Conservation (phyloP, 2,888 invertebrate genomes). For the Cantharis nigra region DNA sequence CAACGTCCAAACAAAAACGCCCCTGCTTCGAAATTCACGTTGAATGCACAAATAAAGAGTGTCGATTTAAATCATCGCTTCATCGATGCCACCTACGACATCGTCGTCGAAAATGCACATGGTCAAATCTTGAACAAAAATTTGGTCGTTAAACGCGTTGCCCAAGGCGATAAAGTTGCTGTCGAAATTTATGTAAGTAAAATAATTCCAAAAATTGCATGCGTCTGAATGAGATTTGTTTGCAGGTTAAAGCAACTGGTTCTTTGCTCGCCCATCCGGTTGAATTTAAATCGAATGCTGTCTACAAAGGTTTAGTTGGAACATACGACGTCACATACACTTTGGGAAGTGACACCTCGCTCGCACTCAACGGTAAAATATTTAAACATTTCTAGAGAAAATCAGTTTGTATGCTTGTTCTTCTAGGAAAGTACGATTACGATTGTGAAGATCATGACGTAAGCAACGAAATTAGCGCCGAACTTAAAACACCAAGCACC, state of each 20-base stretch:
- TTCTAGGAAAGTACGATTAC: conserved; percentile 53
- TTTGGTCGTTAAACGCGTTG: conserved; percentile 51
- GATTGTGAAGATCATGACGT: conserved; percentile 53
- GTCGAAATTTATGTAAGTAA: conserved; percentile 35
- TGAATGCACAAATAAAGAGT: conserved; percentile 52
- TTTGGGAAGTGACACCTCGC: neutral
- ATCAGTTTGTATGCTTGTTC: conserved; percentile 24
- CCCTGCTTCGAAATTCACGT: conserved; percentile 53
- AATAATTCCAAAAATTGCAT: neutral
- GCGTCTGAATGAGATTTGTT: neutral
- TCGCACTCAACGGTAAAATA: neutral
- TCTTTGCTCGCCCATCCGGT: conserved; percentile 46
- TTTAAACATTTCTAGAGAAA: conserved; percentile 34
- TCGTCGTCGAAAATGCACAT: conserved; percentile 56
- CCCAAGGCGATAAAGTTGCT: conserved; percentile 45
- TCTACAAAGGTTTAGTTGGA: conserved; percentile 27
- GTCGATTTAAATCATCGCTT: conserved; percentile 54
- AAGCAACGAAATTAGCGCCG: conserved; percentile 56
- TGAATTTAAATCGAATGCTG: conserved; percentile 41
- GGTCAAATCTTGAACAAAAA: conserved; percentile 56
- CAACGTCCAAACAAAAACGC: conserved; percentile 55
- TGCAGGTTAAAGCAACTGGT: conserved; percentile 42
- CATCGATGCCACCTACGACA: conserved; percentile 50
- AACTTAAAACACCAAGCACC: conserved; percentile 62
- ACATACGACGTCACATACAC: conserved; percentile 18